Conservation (phyloP, 2,113 vertebrate species). For the Oryzias javanicus region DNA sequence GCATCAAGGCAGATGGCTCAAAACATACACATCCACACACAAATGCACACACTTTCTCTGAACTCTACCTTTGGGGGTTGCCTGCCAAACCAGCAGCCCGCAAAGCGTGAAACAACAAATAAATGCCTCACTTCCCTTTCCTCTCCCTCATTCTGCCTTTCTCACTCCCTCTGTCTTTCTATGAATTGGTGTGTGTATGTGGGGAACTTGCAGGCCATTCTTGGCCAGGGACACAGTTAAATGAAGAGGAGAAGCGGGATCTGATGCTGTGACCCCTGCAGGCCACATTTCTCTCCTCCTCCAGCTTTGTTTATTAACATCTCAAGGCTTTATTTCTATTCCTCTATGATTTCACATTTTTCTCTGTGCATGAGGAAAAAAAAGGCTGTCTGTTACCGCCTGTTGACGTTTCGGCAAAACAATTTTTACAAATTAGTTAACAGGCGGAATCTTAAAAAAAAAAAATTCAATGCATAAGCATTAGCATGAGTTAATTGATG, state of each 20-base stretch:
- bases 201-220: conserved; percentile 57
- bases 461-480: conserved; percentile 68
- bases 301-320: conserved; percentile 72
- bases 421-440: conserved; percentile 79
- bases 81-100: conserved; percentile 62
- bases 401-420: conserved; percentile 66
- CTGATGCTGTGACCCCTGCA: conserved; percentile 59
- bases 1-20: conserved; percentile 24
- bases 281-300: conserved; percentile 60
- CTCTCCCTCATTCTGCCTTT: conserved; percentile 53
- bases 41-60: conserved; percentile 46
- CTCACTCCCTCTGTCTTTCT: conserved; percentile 29
- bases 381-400: conserved; percentile 62
- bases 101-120: conserved; percentile 70
- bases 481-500: conserved; percentile 84
- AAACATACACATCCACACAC: conserved; percentile 23
- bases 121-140: conserved; percentile 71
- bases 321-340: conserved; percentile 63
- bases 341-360: conserved; percentile 67
- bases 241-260: conserved; percentile 62
- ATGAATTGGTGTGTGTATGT: conserved; percentile 30
- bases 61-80: conserved; percentile 70
- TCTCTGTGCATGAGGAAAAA: conserved; percentile 60
- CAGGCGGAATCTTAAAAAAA: conserved; percentile 68
- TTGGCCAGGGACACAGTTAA: conserved; percentile 60